These are phyloP conservation scores for Percina caprodes DNA, from an alignment of 2,113 vertebrate species.

Conservation along the genomic window DNA sequence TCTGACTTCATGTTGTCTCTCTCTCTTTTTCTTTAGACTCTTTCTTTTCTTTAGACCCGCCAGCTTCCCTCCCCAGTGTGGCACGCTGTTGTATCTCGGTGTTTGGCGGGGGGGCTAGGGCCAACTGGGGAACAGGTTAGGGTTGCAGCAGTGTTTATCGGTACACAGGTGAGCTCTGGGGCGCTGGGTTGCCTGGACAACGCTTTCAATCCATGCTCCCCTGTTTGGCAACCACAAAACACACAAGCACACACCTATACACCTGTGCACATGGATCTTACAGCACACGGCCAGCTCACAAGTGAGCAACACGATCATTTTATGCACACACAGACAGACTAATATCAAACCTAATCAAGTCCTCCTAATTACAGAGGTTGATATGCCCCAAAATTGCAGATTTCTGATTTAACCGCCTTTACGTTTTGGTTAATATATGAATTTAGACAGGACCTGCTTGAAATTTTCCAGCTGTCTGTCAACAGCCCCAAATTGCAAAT, in stretches of 20 bases:
- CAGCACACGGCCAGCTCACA: slow-evolving; percentile 11
- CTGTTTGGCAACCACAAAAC: slow-evolving; percentile 62
- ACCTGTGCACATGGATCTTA: slow-evolving; percentile 21
- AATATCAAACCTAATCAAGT: slow-evolving; percentile 28
- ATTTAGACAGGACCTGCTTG: slow-evolving; percentile 28
- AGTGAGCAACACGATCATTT: slow-evolving; percentile 14
- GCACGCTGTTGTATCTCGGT: slow-evolving; percentile 42
- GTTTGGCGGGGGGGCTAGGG: slow-evolving; percentile 47
- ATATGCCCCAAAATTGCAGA: slow-evolving; percentile 27
- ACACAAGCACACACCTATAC: slow-evolving; percentile 11
- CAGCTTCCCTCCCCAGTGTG: slow-evolving; percentile 46
- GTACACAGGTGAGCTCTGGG: slow-evolving; percentile 85
- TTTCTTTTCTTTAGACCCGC: slow-evolving; percentile 14
- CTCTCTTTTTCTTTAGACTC: slow-evolving; percentile 5
- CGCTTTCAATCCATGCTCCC: slow-evolving; percentile 55
- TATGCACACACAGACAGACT: slow-evolving; percentile 4
- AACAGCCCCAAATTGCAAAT: slow-evolving; percentile 65
- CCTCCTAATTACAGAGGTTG: slow-evolving; percentile 37
- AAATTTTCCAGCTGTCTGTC: slow-evolving; percentile 69
- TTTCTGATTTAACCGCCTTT: slow-evolving; percentile 56
- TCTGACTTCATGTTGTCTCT: slow-evolving; percentile 17
- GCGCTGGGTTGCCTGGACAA: slow-evolving; percentile 57
- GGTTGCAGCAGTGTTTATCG: slow-evolving; percentile 75
- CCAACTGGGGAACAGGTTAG: slow-evolving; percentile 52
- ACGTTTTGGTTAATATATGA: slow-evolving; percentile 42